A percentile compares a stretch with the other conserved stretches of the same genome.
Conservation (phyloP, 2,797 vertebrate genomes). For the Naso thynnoides region DNA sequence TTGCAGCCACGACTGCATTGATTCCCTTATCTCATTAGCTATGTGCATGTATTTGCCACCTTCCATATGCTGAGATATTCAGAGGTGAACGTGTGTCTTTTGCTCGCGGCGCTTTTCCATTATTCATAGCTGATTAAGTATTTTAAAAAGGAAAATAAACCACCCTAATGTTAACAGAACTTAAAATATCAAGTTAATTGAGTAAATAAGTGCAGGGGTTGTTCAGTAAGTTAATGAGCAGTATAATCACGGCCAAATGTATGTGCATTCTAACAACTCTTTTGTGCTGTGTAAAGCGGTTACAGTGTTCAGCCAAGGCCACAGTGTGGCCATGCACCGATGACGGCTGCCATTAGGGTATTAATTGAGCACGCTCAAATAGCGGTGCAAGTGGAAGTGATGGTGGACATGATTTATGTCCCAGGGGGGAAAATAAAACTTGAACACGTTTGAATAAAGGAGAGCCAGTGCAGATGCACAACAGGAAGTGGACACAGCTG, state of each 20-base stretch:
- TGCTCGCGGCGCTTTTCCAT: slow-evolving; percentile 67
- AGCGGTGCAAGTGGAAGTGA: slow-evolving; percentile 5
- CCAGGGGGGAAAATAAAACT: not conserved
- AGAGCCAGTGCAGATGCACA: slow-evolving; percentile 1
- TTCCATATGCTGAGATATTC: slow-evolving; percentile 53
- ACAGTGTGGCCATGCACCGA: slow-evolving; percentile 17
- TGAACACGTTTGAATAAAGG: slow-evolving; percentile 26
- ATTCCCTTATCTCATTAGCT: slow-evolving; percentile 65
- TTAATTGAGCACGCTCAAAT: slow-evolving; percentile 64
- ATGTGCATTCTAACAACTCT: slow-evolving; percentile 60
- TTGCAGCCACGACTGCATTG: slow-evolving; percentile 37
- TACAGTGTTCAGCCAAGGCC: slow-evolving; percentile 41
- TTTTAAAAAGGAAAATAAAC: slow-evolving; percentile 67
- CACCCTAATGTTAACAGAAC: slow-evolving; percentile 63
- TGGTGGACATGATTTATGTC: slow-evolving; percentile 48
- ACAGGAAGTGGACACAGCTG: slow-evolving; percentile 16
- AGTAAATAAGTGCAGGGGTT: slow-evolving; percentile 79
- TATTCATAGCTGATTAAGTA: slow-evolving; percentile 78
- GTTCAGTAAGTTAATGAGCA: slow-evolving; percentile 73
- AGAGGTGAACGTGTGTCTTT: slow-evolving; percentile 62
- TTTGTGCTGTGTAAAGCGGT: slow-evolving; percentile 40
- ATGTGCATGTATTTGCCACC: slow-evolving; percentile 62
- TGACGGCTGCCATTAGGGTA: slow-evolving; percentile 56
- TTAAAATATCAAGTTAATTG: slow-evolving; percentile 75
- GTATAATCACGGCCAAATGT: slow-evolving; percentile 69